Base-by-base conservation (phyloP, 2,888 invertebrate genomes). In the Stenodera caucasica region DNA sequence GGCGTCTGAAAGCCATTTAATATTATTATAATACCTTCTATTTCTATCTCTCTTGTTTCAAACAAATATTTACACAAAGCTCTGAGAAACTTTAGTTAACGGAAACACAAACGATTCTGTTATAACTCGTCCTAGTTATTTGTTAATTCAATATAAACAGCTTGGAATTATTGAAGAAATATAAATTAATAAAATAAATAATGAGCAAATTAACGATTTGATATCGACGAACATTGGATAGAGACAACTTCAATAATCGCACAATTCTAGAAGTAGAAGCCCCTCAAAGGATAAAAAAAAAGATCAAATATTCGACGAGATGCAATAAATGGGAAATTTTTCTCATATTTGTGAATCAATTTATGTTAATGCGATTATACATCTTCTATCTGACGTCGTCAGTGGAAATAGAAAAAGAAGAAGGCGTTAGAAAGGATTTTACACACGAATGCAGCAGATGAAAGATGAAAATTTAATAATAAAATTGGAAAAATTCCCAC, bases 341-440 rank as follows among this genome's bases (percentile, higher is more conserved):
- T 67, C 69, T 70, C 68, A 69, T 70, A 71, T 67, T 71, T 61
- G 61, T 49, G 59, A 70, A 70, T 71, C 70, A 70, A 71, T 71
- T 70, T 69, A 71, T 69, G 70, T 66, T 71, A 71, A 71, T 71
- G 65, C 71, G 67, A 71, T 71, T 70, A 70, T 70, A 68, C 63
- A 64, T 67, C 55, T 63, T 64, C 64, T 64, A 64, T 64, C 61
- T 32, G 33, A 32, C 11, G 53, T 14, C 30, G 53, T 33, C 21
- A 15, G 18, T 6, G 9, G 12, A 21, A 26, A 49, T 49, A 21
- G 3, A 15, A 18, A 29, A 23, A 32, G 33, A 32, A 35, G 12
- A 18, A 9, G 6, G 23, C 26, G 21, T 26, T 53, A 15, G 18
- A 11, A 29, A 11, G 40, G 2, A 18, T 23, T 45, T 40, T 40